Evolutionary conservation across 1,140 invertebrate species (phyloP), one percentile per base, ranked within the genome.

Genomic region (Brachionus sp.): DNA sequence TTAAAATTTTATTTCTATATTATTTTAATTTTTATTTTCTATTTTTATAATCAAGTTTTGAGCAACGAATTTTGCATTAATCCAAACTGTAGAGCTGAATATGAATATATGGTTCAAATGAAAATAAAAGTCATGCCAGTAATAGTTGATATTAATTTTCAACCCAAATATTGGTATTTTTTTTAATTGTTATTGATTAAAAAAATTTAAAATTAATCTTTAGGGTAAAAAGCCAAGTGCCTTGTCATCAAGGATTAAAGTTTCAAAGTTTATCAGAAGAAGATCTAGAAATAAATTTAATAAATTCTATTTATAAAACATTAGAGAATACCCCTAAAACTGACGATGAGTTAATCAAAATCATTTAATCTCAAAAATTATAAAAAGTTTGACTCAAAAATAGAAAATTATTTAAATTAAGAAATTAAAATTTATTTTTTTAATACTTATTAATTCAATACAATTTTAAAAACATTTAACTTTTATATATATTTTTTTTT

Each of bases 61-160:
- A 39, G 33, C 16, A 70, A 23, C n/a, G 66, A 70, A 16, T 5
- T 70, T 3, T 70, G 66, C 16, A 19, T 39, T 10, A 39, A 70
- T 70, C 39, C 39, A 16, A 70, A 70, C 9, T 70, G 66, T 12
- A 35, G 66, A 70, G 35, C 37, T 39, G 66, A 70, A 70, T 70
- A 70, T 39, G 33, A 70, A 12, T 70, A 9, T 19, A 39, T 39
- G 37, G 5, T 70, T 37, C 12, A 70, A 39, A 39, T 12, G 1
- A 9, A 39, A n/a, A 70, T 39, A 5, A 70, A 42, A 70, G 37
- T 70, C 9, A 19, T 70, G n/a, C 66, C 66, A 10, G 10, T 70
- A 39, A 70, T 70, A 16, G 13, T 19, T 16, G 16, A 70, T 3
- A 10, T n/a, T 16, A 39, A 39, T 1, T 70, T 70, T 44, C 33